phyloP scores from a whole-genome alignment of 2,797 vertebrate genomes.

The Urosaurus nigricauda region DNA sequence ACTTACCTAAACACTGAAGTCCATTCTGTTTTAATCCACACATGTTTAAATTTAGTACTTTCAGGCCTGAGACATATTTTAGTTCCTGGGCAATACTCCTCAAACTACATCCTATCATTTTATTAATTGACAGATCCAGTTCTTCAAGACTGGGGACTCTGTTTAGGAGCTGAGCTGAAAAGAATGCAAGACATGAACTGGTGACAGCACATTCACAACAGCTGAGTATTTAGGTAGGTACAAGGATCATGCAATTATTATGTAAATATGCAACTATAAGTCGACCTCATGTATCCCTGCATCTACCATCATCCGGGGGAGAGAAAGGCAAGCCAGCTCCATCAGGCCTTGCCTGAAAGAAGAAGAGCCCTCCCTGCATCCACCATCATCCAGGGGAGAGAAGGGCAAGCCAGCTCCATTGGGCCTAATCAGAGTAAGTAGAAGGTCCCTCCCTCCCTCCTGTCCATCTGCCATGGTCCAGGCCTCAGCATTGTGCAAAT shows the following conservation, averaged over 20 bases:
- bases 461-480: too few relatives aligned
- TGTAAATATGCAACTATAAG: too few relatives aligned
- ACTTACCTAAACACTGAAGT: slow-evolving; percentile 82
- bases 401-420: too few relatives aligned
- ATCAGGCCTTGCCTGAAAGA: too few relatives aligned
- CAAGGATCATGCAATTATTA: background rate
- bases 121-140: slow-evolving; percentile 88
- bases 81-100: slow-evolving; percentile 77
- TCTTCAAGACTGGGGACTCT: slow-evolving; percentile 77
- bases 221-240: background rate
- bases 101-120: slow-evolving; percentile 77
- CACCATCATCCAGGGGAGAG: too few relatives aligned
- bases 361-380: too few relatives aligned
- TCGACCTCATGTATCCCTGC: too few relatives aligned
- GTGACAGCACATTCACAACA: slow-evolving; percentile 12
- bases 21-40: slow-evolving; percentile 81
- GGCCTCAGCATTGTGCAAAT: too few relatives aligned
- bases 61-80: slow-evolving; percentile 74
- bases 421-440: too few relatives aligned
- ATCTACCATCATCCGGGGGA: too few relatives aligned
- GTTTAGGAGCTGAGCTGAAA: slow-evolving; percentile 78
- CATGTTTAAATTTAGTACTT: slow-evolving; percentile 81
- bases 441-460: too few relatives aligned
- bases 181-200: slow-evolving; percentile 42
- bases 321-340: too few relatives aligned